Percentiles rank a stretch among this genome's conserved stretches.
Evolutionary conservation across 1,140 invertebrate species (phyloP).

Genomic region (Drosophila trapezifrons): DNA sequence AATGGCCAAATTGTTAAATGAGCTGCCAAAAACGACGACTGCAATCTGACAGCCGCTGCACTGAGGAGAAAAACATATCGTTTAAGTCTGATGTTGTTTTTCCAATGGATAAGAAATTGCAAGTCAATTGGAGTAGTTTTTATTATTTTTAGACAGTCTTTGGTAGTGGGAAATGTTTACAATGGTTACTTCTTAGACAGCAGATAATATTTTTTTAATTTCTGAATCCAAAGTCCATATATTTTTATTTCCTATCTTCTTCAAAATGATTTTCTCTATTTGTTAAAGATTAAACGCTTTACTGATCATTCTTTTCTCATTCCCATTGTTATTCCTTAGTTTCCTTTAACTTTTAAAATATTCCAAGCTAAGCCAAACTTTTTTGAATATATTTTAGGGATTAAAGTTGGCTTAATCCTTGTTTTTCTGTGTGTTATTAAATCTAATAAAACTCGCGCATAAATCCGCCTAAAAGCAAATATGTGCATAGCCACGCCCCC

Average conservation of each 20-base stretch:
- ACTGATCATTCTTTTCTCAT: too few relatives aligned
- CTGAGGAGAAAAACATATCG: background rate
- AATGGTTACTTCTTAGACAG: background rate
- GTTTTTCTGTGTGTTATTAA: background rate
- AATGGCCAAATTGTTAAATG: conserved; percentile 67
- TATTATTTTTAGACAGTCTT: background rate
- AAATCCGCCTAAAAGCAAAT: conserved; percentile 27
- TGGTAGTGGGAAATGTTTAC: rapidly evolving
- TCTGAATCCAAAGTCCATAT: too few relatives aligned
- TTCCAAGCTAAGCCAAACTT: too few relatives aligned
- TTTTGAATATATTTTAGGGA: background rate
- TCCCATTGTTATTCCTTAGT: background rate
- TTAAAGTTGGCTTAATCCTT: too few relatives aligned
- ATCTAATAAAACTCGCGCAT: conserved; percentile 10
- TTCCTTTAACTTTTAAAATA: background rate
- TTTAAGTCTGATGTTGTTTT: background rate
- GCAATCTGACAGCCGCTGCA: conserved; percentile 48
- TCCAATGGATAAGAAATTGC: background rate
- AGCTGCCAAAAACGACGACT: conserved; percentile 73
- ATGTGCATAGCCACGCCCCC: conserved; percentile 18
- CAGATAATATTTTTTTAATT: background rate
- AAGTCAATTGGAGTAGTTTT: background rate
- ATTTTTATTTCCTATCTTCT: too few relatives aligned
- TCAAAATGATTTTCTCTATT: too few relatives aligned
- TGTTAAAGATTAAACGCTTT: too few relatives aligned